Conservation (phyloP, 2,113 vertebrate species). For the Rhagologus leucostigma region DNA sequence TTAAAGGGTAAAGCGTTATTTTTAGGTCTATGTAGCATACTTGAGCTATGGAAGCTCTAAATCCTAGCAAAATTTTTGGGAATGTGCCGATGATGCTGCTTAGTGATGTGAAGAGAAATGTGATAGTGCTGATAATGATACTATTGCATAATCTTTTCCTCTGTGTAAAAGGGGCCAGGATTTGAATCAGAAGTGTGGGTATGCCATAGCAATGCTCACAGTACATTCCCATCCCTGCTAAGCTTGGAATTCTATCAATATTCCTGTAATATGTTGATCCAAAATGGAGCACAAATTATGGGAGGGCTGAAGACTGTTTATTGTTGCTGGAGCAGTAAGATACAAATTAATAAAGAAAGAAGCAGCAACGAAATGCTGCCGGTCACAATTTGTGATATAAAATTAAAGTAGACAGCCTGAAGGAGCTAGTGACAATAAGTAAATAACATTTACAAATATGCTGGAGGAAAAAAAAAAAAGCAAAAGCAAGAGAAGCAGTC, state of each 20-base stretch:
- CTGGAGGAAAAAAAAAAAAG: neutral
- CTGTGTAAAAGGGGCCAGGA: neutral
- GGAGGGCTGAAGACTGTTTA: neutral
- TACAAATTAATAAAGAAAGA: slow-evolving; percentile 59
- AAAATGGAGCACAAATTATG: neutral
- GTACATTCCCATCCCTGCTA: neutral
- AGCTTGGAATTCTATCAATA: neutral
- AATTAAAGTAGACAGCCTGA: slow-evolving; percentile 56
- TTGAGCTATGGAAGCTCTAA: neutral
- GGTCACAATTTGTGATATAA: slow-evolving; percentile 50
- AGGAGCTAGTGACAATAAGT: slow-evolving; percentile 54
- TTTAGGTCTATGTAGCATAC: neutral
- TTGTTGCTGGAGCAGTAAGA: slow-evolving; percentile 10
- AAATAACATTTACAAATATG: slow-evolving; percentile 64
- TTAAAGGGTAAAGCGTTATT: neutral
- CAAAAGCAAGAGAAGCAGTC: neutral
- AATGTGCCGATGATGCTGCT: neutral
- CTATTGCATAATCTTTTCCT: neutral
- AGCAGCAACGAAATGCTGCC: slow-evolving; percentile 21
- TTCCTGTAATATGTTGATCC: neutral
- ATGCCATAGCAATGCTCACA: neutral
- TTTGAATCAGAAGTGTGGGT: neutral
- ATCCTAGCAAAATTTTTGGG: neutral
- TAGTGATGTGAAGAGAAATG: neutral
- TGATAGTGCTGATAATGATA: neutral